Percentiles rank a stretch among this genome's conserved stretches.
Conservation (phyloP, 2,888 invertebrate species). For the Machimus rusticus region DNA sequence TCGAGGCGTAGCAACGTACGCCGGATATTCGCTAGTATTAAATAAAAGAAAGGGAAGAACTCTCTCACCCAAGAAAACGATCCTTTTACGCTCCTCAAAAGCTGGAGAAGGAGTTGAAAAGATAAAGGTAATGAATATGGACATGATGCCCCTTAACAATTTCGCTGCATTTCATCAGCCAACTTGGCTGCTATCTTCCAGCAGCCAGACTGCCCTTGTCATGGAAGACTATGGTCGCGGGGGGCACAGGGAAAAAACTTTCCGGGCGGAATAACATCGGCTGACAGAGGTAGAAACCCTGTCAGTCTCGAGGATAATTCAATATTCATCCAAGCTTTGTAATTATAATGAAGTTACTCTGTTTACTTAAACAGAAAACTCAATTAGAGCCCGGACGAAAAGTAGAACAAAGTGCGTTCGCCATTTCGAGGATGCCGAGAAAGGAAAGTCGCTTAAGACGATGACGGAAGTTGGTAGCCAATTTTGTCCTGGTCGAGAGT, state of each 20-base stretch:
- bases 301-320: constrained; percentile 40
- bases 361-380: constrained; percentile 44
- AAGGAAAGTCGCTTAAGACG: neutral
- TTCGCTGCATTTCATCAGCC: neutral
- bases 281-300: constrained; percentile 33
- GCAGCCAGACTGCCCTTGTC: neutral
- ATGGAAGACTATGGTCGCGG: neutral
- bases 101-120: neutral
- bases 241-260: neutral
- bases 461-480: neutral
- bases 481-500: neutral
- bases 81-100: neutral
- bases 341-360: constrained; percentile 44
- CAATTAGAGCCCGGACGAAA: constrained; percentile 40
- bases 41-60: neutral
- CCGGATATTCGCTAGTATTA: too few relatives aligned
- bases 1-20: too few relatives aligned
- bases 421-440: neutral
- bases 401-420: constrained; percentile 11
- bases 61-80: neutral
- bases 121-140: neutral
- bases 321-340: constrained; percentile 45
- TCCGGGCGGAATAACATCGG: neutral
- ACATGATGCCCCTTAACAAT: neutral
- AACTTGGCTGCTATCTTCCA: neutral